phyloP scores from a whole-genome alignment of 2,113 vertebrate genomes.

The Forbesichthys agassizii region DNA sequence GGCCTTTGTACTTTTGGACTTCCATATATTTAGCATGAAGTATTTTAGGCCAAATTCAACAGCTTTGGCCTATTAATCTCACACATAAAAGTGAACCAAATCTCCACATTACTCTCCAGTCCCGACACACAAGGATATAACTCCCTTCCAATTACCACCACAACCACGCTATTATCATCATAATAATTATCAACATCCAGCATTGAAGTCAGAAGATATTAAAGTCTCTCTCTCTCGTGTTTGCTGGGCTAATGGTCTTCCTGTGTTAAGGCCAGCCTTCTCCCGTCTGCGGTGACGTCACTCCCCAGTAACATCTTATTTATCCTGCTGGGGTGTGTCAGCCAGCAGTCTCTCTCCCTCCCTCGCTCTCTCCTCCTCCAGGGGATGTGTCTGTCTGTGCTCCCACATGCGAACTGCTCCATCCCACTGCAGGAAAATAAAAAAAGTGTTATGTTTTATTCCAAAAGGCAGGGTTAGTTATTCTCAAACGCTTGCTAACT shows the following conservation, averaged over 20 bases:
- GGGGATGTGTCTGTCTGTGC: slow-evolving; percentile 82
- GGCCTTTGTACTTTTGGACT: slow-evolving; percentile 9
- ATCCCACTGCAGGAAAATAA: slow-evolving; percentile 80
- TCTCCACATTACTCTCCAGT: slow-evolving; percentile 1
- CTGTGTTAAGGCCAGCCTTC: slow-evolving; percentile 7
- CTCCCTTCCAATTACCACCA: slow-evolving; percentile 33
- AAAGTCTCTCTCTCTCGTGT: slow-evolving; percentile 23
- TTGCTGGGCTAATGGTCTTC: slow-evolving; percentile 17
- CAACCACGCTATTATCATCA: slow-evolving; percentile 30
- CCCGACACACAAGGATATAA: neutral
- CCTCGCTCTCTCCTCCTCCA: slow-evolving; percentile 73
- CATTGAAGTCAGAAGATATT: slow-evolving; percentile 44
- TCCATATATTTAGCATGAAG: slow-evolving; percentile 18
- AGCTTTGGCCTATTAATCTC: slow-evolving; percentile 17
- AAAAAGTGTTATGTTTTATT: neutral
- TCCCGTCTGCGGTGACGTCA: slow-evolving; percentile 12
- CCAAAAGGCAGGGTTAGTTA: too few relatives aligned
- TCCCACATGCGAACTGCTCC: slow-evolving; percentile 87
- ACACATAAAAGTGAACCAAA: slow-evolving; percentile 14
- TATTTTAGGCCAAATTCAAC: slow-evolving; percentile 27
- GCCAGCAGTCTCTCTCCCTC: slow-evolving; percentile 44
- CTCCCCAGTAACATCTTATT: slow-evolving; percentile 11
- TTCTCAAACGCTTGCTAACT: too few relatives aligned
- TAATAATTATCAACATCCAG: slow-evolving; percentile 42
- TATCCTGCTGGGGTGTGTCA: neutral